Evolutionary conservation across 2,888 invertebrate genomes (phyloP), one percentile per base, ranked within the genome.

Genomic region (Acanthoscelides obtectus): DNA sequence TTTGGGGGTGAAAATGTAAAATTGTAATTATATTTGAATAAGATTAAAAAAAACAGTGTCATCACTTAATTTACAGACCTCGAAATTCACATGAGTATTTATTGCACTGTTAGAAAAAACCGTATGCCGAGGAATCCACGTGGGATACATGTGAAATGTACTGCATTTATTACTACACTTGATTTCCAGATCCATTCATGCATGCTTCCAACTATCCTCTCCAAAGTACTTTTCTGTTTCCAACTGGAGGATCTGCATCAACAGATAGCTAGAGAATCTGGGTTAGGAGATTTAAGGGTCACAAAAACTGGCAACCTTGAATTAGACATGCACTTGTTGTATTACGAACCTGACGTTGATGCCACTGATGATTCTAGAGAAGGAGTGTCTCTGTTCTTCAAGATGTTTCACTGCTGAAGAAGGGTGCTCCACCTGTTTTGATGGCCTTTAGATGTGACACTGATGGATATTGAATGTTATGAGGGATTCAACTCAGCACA

Each of bases 181-280:
- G n/a, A n/a, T 25, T 45, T 45, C 1, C 17, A 45, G 45, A 45
- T 94, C 22, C 96, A 98, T 84, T 92, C 94, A 0, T 90, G 91
- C 0, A 89, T 94, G 70, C 82, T 99, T 72, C 98, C 99, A 0
- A 92, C 94, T 21, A 89, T 97, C 72, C 81, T 98, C 27, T 94
- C 96, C 81, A 90, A 98, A 82, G 86, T 91, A 0, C 83, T 88
- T 68, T 90, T 91, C 82, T 84, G 96, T 21, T 86, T 95, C 17
- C 83, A 92, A 65, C 92, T 94, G 0, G 91, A 94, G 77, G 93
- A 95, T 80, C 85, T 97, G 0, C 87, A 93, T 27, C 76, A 79
- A 12, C 83, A 83, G 78, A 90, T 93, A 69, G 87, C 87, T 0
- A 68, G 21, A 0, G 88, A 86, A 70, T 86, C 88, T 0, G 79